A percentile compares a stretch with the other conserved stretches of the same genome.
These are phyloP conservation scores for Mastacembelus armatus DNA, from an alignment of 2,797 vertebrate species.

Conservation along the genomic window DNA sequence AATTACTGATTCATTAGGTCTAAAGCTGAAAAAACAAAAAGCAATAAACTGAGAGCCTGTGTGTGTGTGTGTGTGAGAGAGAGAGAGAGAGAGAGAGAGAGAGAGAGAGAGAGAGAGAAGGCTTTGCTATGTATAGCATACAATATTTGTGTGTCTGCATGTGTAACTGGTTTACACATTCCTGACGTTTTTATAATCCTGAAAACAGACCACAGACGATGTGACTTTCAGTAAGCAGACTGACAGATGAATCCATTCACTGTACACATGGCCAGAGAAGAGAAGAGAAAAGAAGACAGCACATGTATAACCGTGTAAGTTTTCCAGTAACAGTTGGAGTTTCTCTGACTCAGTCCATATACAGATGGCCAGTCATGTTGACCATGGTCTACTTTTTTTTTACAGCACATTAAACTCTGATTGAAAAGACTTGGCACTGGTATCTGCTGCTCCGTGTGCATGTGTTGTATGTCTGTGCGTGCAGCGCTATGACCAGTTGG, in stretches of 20 bases:
- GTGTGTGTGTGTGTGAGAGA: no score
- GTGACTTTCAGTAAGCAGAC: constrained; percentile 21
- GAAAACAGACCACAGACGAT: constrained; percentile 24
- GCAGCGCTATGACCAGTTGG: constrained; percentile 4
- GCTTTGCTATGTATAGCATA: not conserved
- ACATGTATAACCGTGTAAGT: constrained; percentile 6
- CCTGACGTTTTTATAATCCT: constrained; percentile 37
- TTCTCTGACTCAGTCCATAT: constrained; percentile 67
- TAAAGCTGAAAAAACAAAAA: not conserved
- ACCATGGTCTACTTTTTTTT: constrained; percentile 45
- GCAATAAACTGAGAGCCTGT: not conserved
- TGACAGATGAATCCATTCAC: constrained; percentile 30
- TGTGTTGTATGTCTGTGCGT: not conserved
- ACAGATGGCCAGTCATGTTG: constrained; percentile 61
- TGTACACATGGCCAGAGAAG: constrained; percentile 12
- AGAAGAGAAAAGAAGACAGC: constrained; percentile 21
- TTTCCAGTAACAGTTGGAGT: constrained; percentile 64
- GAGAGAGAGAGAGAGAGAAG: no score
- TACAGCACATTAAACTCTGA: constrained; percentile 55
- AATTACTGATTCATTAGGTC: not conserved
- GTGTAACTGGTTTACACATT: constrained; percentile 19
- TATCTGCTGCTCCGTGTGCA: not conserved
- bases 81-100: no score
- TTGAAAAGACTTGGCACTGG: constrained; percentile 48
- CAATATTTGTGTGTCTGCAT: constrained; percentile 10